Conservation (phyloP, 2,888 invertebrate genomes). For the Drosophila helvetica region DNA sequence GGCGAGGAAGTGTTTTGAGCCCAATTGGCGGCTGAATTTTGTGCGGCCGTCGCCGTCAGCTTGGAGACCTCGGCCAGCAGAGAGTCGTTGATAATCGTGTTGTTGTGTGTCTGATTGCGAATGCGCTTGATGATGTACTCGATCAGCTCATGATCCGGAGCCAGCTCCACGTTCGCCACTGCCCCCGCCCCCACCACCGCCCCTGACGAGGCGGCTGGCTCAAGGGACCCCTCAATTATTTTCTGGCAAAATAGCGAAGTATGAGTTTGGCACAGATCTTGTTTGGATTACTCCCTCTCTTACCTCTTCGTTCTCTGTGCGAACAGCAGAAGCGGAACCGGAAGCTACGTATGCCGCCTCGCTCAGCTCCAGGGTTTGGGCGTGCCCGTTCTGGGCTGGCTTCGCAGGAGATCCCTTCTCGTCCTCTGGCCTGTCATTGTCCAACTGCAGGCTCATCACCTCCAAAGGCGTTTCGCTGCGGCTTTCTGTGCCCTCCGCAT, state of each 20-base stretch:
- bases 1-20: slow-evolving; percentile 52
- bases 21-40: slow-evolving; percentile 71
- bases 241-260: slow-evolving; percentile 45
- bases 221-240: slow-evolving; percentile 40
- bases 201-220: neutral
- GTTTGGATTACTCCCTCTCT: slow-evolving; percentile 20
- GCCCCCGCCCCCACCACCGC: neutral
- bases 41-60: slow-evolving; percentile 80
- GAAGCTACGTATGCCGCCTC: slow-evolving; percentile 15
- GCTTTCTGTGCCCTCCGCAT: slow-evolving; percentile 62
- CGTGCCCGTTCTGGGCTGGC: slow-evolving; percentile 4
- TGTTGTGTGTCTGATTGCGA: slow-evolving; percentile 80
- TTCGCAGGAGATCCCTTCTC: slow-evolving; percentile 50
- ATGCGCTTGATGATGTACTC: slow-evolving; percentile 82
- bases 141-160: slow-evolving; percentile 81
- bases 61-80: slow-evolving; percentile 81
- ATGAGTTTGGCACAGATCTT: slow-evolving; percentile 6
- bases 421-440: slow-evolving; percentile 63
- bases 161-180: slow-evolving; percentile 42
- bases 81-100: slow-evolving; percentile 80
- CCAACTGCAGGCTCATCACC: slow-evolving; percentile 30
- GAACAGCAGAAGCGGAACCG: slow-evolving; percentile 6
- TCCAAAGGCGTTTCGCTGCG: slow-evolving; percentile 57
- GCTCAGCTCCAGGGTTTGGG: slow-evolving; percentile 7
- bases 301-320: slow-evolving; percentile 62